phyloP scores from a whole-genome alignment of 2,113 vertebrate genomes.

The Bagarius yarrelli region DNA sequence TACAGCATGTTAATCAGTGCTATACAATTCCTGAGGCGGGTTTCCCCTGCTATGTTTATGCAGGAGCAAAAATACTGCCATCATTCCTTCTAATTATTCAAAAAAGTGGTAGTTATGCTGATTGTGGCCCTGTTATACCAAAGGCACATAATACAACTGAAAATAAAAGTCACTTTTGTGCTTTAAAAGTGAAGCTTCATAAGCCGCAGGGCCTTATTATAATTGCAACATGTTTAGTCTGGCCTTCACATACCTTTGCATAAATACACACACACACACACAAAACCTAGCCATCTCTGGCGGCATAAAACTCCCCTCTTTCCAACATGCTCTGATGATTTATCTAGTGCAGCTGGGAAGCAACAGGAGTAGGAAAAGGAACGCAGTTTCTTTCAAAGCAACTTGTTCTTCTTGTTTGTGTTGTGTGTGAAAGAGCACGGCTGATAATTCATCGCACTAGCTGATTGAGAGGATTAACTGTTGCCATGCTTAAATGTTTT shows the following conservation, averaged over 20 bases:
- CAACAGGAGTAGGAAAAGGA: conserved; percentile 21
- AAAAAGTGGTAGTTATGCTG: background rate
- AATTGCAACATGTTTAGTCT: conserved; percentile 42
- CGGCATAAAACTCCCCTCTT: conserved; percentile 51
- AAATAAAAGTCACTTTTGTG: background rate
- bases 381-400: conserved; percentile 23
- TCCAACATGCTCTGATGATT: conserved; percentile 68
- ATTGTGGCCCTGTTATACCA: background rate
- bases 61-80: background rate
- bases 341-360: conserved; percentile 70
- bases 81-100: conserved; percentile 2
- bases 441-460: conserved; percentile 41
- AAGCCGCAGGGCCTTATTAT: conserved; percentile 14
- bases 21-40: background rate
- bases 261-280: conserved; percentile 57
- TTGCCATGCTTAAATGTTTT: conserved; percentile 13
- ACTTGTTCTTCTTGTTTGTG: conserved; percentile 35
- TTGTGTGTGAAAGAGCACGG: conserved; percentile 27
- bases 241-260: conserved; percentile 49
- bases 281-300: conserved; percentile 45
- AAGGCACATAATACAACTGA: background rate
- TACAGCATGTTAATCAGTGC: conserved; percentile 30
- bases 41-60: background rate
- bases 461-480: conserved; percentile 39
- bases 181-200: conserved; percentile 1